phyloP scores from a whole-genome alignment of 2,888 invertebrate genomes.

The Poecilus cupreus region DNA sequence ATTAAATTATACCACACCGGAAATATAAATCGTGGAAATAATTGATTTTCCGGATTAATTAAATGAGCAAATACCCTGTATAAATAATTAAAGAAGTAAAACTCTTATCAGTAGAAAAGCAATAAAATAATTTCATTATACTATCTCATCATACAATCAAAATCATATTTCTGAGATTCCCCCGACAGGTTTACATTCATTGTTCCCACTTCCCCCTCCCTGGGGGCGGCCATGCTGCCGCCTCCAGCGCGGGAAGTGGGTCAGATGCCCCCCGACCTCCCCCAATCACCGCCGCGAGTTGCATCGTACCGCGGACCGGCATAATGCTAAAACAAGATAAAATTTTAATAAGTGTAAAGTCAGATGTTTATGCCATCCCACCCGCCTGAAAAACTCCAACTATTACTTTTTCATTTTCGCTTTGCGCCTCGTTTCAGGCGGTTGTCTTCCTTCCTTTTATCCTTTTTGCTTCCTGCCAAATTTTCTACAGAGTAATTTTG shows the following conservation, averaged over 20 bases:
- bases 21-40: not conserved
- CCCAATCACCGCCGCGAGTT: not conserved
- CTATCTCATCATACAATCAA: not conserved
- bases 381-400: not conserved
- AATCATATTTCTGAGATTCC: conserved; percentile 2
- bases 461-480: conserved; percentile 9
- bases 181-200: not conserved
- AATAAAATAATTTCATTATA: not conserved
- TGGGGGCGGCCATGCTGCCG: not conserved
- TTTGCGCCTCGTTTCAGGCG: not conserved
- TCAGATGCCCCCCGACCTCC: not conserved
- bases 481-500: not conserved
- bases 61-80: not conserved
- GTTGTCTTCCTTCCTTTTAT: not conserved
- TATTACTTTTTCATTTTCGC: conserved; percentile 44
- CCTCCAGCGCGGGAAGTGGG: not conserved
- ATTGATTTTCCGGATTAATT: conserved; percentile 1
- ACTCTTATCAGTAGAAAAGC: not conserved
- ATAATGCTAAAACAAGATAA: conserved; percentile 27
- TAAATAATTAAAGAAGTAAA: not conserved
- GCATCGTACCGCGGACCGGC: not conserved
- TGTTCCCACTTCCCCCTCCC: not conserved
- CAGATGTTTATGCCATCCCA: not conserved
- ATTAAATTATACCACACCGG: not conserved
- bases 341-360: conserved; percentile 50